These are phyloP conservation scores for Oxyteleia sp. DNA, from an alignment of 2,888 invertebrate genomes.

Conservation along the genomic window DNA sequence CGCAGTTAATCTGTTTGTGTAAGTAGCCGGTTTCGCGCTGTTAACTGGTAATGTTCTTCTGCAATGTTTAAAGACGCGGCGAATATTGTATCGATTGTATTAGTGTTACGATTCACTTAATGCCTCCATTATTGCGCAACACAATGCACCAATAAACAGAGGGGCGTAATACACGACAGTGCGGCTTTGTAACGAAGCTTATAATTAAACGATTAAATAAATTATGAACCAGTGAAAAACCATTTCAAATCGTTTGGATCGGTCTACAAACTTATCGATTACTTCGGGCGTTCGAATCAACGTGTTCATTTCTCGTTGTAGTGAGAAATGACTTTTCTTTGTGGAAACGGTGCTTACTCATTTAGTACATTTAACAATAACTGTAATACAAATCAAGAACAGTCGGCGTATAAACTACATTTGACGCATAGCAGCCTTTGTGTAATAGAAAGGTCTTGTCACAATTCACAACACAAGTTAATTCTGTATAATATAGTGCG, in stretches of 20 bases:
- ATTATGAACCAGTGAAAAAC: constrained; percentile 15
- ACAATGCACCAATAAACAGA: constrained; percentile 32
- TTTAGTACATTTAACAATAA: constrained; percentile 55
- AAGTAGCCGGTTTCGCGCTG: too few relatives aligned
- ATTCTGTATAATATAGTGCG: too few relatives aligned
- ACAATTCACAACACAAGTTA: too few relatives aligned
- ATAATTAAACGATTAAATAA: constrained; percentile 32
- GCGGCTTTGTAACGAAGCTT: constrained; percentile 23
- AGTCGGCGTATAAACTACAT: too few relatives aligned
- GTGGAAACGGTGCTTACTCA: constrained; percentile 35
- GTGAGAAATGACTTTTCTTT: constrained; percentile 35
- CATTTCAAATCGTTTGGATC: background rate
- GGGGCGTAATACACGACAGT: constrained; percentile 12
- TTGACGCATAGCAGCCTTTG: too few relatives aligned
- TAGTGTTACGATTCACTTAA: constrained; percentile 20
- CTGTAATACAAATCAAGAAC: constrained; percentile 61
- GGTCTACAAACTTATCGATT: background rate
- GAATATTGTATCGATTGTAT: constrained; percentile 7
- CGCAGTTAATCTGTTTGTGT: too few relatives aligned
- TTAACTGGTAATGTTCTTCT: too few relatives aligned
- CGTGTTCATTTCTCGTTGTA: constrained; percentile 6
- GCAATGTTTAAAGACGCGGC: background rate
- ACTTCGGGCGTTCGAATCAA: background rate
- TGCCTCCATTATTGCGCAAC: constrained; percentile 15
- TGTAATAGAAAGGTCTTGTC: too few relatives aligned